Base-by-base conservation (phyloP, 1,140 invertebrate species). In the Thalassaphorura encarpata region DNA sequence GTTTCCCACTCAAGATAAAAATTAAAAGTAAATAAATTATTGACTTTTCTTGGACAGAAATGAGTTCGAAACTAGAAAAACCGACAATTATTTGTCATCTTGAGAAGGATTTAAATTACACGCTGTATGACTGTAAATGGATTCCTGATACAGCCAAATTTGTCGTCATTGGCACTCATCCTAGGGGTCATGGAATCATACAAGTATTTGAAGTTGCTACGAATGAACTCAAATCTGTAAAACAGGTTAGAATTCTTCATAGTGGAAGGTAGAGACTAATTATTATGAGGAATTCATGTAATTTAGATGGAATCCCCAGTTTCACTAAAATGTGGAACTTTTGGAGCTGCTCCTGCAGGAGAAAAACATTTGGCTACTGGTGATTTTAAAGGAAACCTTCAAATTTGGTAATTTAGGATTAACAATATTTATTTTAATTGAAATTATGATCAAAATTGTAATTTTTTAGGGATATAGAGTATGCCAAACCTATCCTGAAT, bases 71-170 rank as follows among this genome's bases (percentile, higher is more conserved):
- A 2, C 24, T 87, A 69, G 80, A 84, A 54, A 93, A 91, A 62
- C 89, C 92, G 0, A 89, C 92, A 73, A 85, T 96, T 62, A 89
- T 96, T 62, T 80, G 83, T 54, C 89, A 95, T 69, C 77, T 84
- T 18, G 85, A 95, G 68, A 85, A 89, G 70, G 75, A 80, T 28
- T 67, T 94, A 1, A 82, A 87, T 69, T 94, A 87, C 73, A 89
- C 88, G 5, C 68, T 94, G 18, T 94, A 90, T 71, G 91, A 95
- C 68, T 78, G 82, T n/a, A 89, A 89, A 75, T 96, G 92, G 93
- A 84, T 97, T 66, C 92, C 92, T 1, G 83, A 83, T 64, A 91
- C 88, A 11, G 84, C 92, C 0, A 94, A 94, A 72, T 89, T 95
- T 71, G 81, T 94, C 52, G 79, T 85, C 26, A 73, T 96, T 33